Percentiles rank a stretch among this genome's conserved stretches.
phyloP scores from a whole-genome alignment of 2,113 vertebrate species.

The Rhinoderma darwinii region DNA sequence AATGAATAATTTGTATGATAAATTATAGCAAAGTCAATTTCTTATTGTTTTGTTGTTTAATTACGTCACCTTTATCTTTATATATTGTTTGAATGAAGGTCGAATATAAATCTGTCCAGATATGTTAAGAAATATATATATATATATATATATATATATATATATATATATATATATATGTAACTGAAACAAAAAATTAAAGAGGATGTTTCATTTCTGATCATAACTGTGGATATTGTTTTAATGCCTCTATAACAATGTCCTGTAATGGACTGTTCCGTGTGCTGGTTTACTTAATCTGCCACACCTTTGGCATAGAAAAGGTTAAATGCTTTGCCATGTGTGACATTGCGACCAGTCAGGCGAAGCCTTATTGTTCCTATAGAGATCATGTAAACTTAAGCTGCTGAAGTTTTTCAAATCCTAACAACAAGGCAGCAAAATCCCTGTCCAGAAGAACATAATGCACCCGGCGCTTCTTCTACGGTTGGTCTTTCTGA shows the following conservation, averaged over 20 bases:
- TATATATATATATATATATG: too few relatives aligned
- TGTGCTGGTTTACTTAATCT: neutral
- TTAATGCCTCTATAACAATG: neutral
- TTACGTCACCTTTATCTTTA: too few relatives aligned
- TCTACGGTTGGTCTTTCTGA: neutral
- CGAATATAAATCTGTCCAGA: too few relatives aligned
- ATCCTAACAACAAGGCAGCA: neutral
- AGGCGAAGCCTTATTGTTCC: conserved; percentile 39
- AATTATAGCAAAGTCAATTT: too few relatives aligned
- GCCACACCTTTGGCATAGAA: neutral
- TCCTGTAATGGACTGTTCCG: neutral
- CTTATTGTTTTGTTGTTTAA: too few relatives aligned
- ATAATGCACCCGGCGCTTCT: neutral
- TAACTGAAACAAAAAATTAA: too few relatives aligned
- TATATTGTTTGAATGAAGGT: too few relatives aligned
- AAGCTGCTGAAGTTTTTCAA: neutral
- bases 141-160: too few relatives aligned
- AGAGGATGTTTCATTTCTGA: too few relatives aligned
- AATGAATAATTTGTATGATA: too few relatives aligned
- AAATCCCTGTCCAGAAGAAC: neutral
- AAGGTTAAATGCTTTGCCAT: neutral
- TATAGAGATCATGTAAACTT: conserved; percentile 36
- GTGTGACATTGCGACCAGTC: conserved; percentile 21
- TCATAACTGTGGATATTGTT: too few relatives aligned
- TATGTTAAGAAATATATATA: too few relatives aligned